Evolutionary conservation across 2,888 invertebrate genomes (phyloP).

Genomic region (Psylliodes chrysocephalus): DNA sequence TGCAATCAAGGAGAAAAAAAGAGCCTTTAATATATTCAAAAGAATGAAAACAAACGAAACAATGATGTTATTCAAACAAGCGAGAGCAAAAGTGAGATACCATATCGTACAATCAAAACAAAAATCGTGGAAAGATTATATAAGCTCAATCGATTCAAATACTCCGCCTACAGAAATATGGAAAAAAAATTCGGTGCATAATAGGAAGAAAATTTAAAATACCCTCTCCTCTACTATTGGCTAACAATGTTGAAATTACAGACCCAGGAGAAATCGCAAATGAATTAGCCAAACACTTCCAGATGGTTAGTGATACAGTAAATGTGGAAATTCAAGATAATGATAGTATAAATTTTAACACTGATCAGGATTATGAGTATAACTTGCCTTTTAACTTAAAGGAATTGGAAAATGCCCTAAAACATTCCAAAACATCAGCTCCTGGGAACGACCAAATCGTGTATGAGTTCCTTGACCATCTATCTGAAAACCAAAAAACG

Average conservation of each 20-base stretch:
- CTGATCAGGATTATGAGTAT: too few species aligned
- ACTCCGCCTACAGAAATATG: constrained; percentile 15
- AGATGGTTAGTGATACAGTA: background rate
- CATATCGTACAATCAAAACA: constrained; percentile 4
- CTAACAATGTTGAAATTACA: background rate
- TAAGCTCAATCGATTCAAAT: background rate
- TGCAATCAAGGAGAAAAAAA: constrained; percentile 13
- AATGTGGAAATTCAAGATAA: background rate
- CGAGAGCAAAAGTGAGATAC: constrained; percentile 12
- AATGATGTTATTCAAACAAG: constrained; percentile 13
- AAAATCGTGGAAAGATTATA: constrained; percentile 9
- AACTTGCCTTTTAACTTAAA: background rate
- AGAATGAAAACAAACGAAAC: constrained; percentile 10
- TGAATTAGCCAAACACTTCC: constrained; percentile 14
- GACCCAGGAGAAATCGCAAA: background rate
- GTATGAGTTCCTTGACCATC: constrained; percentile 10
- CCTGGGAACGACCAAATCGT: constrained; percentile 15
- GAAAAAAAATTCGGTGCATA: constrained; percentile 14
- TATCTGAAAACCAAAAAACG: background rate
- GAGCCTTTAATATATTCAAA: constrained; percentile 10
- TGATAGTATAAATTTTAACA: too few species aligned
- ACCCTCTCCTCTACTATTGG: background rate
- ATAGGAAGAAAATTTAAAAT: background rate
- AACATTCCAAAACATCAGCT: background rate
- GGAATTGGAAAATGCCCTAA: constrained; percentile 11